Percentiles rank a stretch among this genome's conserved stretches.
These are phyloP conservation scores for Lepidocyrtinus sp. DNA, from an alignment of 2,888 invertebrate species.

Conservation along the genomic window DNA sequence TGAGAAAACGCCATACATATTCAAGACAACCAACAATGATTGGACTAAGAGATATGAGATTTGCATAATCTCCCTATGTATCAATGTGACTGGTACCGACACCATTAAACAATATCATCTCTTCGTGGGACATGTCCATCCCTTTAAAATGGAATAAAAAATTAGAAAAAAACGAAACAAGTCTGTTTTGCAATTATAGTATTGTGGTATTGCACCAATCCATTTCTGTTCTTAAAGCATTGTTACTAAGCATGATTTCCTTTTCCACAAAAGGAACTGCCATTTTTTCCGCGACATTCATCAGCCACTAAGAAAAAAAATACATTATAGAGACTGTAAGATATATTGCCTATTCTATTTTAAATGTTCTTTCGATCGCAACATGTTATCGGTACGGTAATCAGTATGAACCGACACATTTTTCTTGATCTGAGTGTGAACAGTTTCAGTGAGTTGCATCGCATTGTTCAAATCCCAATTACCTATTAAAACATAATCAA, in stretches of 20 bases:
- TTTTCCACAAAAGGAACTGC: conserved; percentile 57
- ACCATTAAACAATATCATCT: not conserved
- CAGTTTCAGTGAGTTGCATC: not conserved
- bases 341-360: not conserved
- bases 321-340: not conserved
- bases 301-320: conserved; percentile 22
- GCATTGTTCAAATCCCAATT: too few species aligned
- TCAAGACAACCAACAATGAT: not conserved
- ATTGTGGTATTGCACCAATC: not conserved
- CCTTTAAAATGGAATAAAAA: not conserved
- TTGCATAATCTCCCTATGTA: conserved; percentile 23
- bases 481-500: conserved; percentile 2
- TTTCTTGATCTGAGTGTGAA: not conserved
- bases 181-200: not conserved
- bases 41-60: not conserved
- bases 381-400: not conserved
- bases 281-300: conserved; percentile 51
- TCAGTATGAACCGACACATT: conserved; percentile 6
- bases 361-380: not conserved
- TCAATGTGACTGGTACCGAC: not conserved
- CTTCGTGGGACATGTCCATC: not conserved
- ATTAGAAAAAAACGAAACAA: not conserved
- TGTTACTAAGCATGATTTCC: conserved; percentile 34
- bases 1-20: not conserved
- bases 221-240: not conserved